Base-by-base conservation (phyloP, 2,797 vertebrate species). In the Coregonus ussuriensis region DNA sequence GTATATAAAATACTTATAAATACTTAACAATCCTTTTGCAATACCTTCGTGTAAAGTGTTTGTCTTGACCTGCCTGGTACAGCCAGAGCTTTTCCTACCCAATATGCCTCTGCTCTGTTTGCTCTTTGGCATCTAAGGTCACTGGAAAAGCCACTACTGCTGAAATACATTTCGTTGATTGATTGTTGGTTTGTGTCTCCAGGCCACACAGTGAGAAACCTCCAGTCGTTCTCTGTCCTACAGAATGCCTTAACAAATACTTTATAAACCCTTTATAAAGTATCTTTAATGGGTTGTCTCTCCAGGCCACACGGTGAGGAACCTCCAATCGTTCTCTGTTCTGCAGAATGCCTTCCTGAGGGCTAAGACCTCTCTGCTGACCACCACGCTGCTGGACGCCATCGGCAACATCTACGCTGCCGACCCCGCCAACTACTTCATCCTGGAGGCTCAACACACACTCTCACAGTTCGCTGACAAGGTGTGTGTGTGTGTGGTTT, bases 321-420 rank as follows among this genome's bases (percentile, higher is more conserved):
- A 99, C 80, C 94, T 99, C 85, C 98, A 98, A 91, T 97, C 98
- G 5, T 99, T 99, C 83, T 94, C 96, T 0, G 98, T 99, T 71
- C 97, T 99, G 14, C 98, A 99, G 91, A 98, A 96, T 47, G 96
- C 97, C 79, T 99, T 99, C 93, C 94, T 99, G 79, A 96, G 96
- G 85, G 96, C 97, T 71, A 98, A 97, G 93, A 98, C 95, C 33
- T 95, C 81, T 91, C 96, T 96, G 0, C 94, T 99, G 87, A 95
- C 97, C 77, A 94, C 95, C 69, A 96, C 96, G 93, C 95, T 99
- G 47, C 95, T 99, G 18, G 97, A 99, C 80, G 96, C 97, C 83
- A 96, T 98, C 81, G 96, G 93, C 0, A 98, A 97, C 92, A 96
- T 99, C 88, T 99, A 99, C 67, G 93, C 96, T 2, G 95, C 96